Percentiles rank a stretch among this genome's conserved stretches.
Conservation (phyloP, 92 coral and sea anemone species). For the Phenganax subtilis region DNA sequence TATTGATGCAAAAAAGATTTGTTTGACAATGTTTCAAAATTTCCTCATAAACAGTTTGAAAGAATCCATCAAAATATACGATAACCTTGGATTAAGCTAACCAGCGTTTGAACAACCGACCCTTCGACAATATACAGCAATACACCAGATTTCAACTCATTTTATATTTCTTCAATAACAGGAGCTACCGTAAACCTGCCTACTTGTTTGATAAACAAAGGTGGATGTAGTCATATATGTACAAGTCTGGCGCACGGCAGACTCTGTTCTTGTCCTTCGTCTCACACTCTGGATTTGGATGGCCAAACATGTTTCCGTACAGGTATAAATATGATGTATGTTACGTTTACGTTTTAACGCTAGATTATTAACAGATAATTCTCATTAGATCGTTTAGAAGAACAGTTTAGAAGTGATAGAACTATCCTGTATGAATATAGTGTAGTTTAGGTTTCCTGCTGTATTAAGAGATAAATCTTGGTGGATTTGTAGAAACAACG, state of each 20-base stretch:
- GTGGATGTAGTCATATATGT: slow-evolving; percentile 87
- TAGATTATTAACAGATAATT: neutral
- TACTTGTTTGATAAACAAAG: slow-evolving; percentile 59
- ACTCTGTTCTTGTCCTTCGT: slow-evolving; percentile 63
- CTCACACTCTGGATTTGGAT: slow-evolving; percentile 60
- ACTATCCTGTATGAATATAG: too few species aligned
- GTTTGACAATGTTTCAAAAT: too few species aligned
- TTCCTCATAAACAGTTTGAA: too few species aligned
- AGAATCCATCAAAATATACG: too few species aligned
- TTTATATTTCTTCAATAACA: neutral
- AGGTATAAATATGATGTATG: slow-evolving; percentile 38
- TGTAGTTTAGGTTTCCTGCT: neutral
- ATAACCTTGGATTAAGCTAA: too few species aligned
- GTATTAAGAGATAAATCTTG: neutral
- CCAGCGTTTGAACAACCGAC: too few species aligned
- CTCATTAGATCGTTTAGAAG: neutral
- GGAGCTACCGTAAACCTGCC: slow-evolving; percentile 38
- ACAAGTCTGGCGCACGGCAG: slow-evolving; percentile 40
- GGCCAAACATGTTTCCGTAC: slow-evolving; percentile 55
- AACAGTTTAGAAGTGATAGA: too few species aligned
- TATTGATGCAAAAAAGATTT: too few species aligned
- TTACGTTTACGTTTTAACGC: neutral
- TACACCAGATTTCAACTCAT: too few species aligned
- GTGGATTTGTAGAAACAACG: neutral
- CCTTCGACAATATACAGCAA: too few species aligned